phyloP scores from a whole-genome alignment of 1,140 invertebrate species.

The Drosophila biarmipes region DNA sequence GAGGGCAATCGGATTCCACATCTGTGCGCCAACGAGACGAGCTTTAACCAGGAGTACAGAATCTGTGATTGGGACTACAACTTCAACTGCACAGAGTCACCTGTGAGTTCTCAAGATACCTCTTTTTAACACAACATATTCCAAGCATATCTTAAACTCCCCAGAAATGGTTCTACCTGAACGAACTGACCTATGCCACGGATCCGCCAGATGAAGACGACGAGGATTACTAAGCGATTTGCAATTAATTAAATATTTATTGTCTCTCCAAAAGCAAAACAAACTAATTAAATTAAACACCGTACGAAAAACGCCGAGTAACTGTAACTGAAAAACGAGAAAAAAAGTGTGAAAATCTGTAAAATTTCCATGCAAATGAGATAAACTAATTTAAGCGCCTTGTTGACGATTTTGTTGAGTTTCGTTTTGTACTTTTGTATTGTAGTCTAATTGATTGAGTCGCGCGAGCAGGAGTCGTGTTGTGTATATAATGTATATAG shows the following conservation, averaged over 20 bases:
- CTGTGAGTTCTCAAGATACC: slow-evolving; percentile 51
- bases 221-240: slow-evolving; percentile 75
- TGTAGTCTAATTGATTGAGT: slow-evolving; percentile 71
- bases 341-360: slow-evolving; percentile 25
- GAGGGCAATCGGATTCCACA: slow-evolving; percentile 87
- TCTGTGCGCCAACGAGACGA: slow-evolving; percentile 87
- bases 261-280: slow-evolving; percentile 54
- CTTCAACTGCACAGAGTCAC: slow-evolving; percentile 86
- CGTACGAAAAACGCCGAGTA: slow-evolving; percentile 16
- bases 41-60: slow-evolving; percentile 87
- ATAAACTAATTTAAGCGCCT: slow-evolving; percentile 68
- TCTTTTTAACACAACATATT: neutral
- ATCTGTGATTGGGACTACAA: slow-evolving; percentile 88
- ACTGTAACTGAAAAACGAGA: slow-evolving; percentile 13
- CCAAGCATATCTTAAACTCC: neutral
- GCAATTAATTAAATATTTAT: slow-evolving; percentile 71
- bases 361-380: slow-evolving; percentile 52
- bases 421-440: slow-evolving; percentile 70
- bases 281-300: slow-evolving; percentile 67
- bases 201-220: slow-evolving; percentile 86
- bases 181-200: slow-evolving; percentile 87
- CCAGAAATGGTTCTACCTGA: slow-evolving; percentile 86
- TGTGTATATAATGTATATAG: slow-evolving; percentile 80
- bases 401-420: slow-evolving; percentile 78
- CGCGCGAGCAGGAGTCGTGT: slow-evolving; percentile 18